Conservation (phyloP, 2,113 vertebrate species). For the Madoqua kirkii region DNA sequence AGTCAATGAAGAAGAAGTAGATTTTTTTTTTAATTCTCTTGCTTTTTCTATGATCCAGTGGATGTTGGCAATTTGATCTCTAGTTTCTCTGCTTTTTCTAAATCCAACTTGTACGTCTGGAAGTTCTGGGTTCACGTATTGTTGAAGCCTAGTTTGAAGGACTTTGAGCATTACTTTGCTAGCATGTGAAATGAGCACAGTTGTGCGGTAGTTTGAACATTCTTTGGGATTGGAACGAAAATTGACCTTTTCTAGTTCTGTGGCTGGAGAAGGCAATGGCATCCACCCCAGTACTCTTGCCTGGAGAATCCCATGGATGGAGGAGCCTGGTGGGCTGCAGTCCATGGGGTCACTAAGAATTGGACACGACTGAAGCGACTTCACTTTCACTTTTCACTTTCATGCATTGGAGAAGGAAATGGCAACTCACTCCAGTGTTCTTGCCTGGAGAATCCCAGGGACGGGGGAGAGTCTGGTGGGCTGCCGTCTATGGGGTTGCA, state of each 20-base stretch:
- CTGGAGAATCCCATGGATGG: no score
- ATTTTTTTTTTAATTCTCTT: neutral
- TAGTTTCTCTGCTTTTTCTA: neutral
- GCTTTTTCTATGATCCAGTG: neutral
- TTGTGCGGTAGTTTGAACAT: neutral
- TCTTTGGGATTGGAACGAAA: neutral
- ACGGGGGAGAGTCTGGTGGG: no score
- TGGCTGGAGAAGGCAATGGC: neutral
- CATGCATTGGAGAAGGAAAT: no score
- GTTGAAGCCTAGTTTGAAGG: neutral
- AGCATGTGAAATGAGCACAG: neutral
- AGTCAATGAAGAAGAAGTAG: neutral
- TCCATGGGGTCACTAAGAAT: no score
- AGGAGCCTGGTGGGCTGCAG: no score
- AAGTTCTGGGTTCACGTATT: neutral
- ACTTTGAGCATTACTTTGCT: neutral
- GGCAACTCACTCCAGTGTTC: no score
- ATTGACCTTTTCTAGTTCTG: neutral
- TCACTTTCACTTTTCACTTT: no score
- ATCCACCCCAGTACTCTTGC: no score
- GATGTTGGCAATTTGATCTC: neutral
- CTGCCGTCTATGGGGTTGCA: no score
- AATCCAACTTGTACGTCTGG: neutral
- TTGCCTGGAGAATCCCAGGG: no score
- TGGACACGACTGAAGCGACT: no score